These are phyloP conservation scores for Colius striatus DNA, from an alignment of 2,113 vertebrate species.

Conservation along the genomic window DNA sequence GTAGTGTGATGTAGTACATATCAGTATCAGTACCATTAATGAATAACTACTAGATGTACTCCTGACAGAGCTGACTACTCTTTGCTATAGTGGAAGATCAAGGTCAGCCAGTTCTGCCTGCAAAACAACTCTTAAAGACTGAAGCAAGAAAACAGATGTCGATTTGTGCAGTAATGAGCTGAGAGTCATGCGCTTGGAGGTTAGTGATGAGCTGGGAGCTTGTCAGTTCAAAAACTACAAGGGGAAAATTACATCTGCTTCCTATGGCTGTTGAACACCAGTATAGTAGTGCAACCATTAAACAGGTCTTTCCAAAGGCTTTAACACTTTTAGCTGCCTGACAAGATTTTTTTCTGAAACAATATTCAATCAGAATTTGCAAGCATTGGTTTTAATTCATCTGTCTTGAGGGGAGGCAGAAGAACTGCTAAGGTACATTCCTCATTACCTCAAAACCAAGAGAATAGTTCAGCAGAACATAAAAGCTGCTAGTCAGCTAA, in stretches of 20 bases:
- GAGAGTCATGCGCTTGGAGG: background rate
- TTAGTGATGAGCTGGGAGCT: background rate
- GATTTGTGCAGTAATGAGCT: background rate
- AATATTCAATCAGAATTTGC: background rate
- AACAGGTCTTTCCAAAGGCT: background rate
- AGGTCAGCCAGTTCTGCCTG: conserved; percentile 22
- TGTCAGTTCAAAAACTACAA: background rate
- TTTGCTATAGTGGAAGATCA: conserved; percentile 5
- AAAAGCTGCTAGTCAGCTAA: background rate
- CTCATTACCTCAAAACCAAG: background rate
- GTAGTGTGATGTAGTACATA: background rate
- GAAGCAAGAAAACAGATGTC: background rate
- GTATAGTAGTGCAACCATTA: background rate
- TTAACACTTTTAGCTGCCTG: background rate
- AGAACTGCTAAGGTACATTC: background rate
- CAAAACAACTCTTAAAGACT: background rate
- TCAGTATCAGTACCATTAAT: conserved; percentile 3
- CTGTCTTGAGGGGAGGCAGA: background rate
- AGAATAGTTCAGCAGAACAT: background rate
- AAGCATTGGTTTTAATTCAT: background rate
- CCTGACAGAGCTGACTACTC: conserved; percentile 13
- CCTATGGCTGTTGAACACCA: background rate
- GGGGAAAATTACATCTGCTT: background rate
- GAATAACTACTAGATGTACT: background rate
- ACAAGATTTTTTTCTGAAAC: background rate